Evolutionary conservation across 2,888 invertebrate genomes (phyloP).

Genomic region (Pharmacophagus antenor): DNA sequence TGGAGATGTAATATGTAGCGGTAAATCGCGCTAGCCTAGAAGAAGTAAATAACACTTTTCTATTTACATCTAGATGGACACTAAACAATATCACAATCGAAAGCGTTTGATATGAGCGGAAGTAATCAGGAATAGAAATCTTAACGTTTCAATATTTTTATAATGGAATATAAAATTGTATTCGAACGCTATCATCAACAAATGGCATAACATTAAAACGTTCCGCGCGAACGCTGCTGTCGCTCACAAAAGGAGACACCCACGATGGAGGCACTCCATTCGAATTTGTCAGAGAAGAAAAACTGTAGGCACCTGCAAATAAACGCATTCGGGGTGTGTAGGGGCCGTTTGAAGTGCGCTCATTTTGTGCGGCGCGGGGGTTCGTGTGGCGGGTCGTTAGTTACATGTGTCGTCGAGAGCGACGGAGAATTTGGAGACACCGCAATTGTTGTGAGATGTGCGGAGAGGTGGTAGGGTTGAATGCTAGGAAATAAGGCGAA

Average conservation of each 20-base stretch:
- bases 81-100: background rate
- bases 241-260: slow-evolving; percentile 44
- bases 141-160: slow-evolving; percentile 1
- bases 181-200: slow-evolving; percentile 4
- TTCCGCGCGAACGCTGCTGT: slow-evolving; percentile 44
- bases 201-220: slow-evolving; percentile 37
- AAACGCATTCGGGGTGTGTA: slow-evolving; percentile 55
- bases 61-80: no score
- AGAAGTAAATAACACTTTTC: no score
- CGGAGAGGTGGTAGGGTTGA: slow-evolving; percentile 6
- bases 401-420: slow-evolving; percentile 52
- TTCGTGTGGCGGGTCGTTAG: slow-evolving; percentile 65
- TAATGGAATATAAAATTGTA: slow-evolving; percentile 18
- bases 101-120: background rate
- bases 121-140: background rate
- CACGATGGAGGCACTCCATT: slow-evolving; percentile 53
- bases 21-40: no score
- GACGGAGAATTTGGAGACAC: slow-evolving; percentile 46
- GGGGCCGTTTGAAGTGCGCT: slow-evolving; percentile 65
- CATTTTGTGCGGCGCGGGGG: slow-evolving; percentile 61
- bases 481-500: background rate
- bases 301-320: slow-evolving; percentile 76
- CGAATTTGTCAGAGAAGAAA: slow-evolving; percentile 71
- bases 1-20: no score
- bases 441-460: slow-evolving; percentile 32